Evolutionary conservation across 2,888 invertebrate species (phyloP).

Genomic region (Aphidius colemani): DNA sequence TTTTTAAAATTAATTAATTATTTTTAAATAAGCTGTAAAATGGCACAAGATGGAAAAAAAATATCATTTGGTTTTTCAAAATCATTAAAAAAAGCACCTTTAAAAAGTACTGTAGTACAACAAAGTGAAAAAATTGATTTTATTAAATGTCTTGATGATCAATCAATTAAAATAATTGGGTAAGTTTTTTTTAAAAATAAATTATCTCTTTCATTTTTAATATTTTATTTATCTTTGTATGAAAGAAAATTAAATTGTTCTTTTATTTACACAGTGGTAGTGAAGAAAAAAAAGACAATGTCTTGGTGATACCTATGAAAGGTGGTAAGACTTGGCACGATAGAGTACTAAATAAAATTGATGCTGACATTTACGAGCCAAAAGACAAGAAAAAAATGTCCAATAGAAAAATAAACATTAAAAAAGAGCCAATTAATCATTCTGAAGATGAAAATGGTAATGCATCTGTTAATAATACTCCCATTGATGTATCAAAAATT

Average conservation of each 20-base stretch:
- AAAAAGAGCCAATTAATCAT: not conserved
- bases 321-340: slow-evolving; percentile 53
- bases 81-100: slow-evolving; percentile 64
- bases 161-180: slow-evolving; percentile 77
- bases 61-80: slow-evolving; percentile 83
- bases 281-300: slow-evolving; percentile 62
- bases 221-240: not conserved
- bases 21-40: slow-evolving; percentile 21
- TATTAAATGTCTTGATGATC: slow-evolving; percentile 78
- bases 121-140: slow-evolving; percentile 68
- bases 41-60: slow-evolving; percentile 68
- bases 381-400: slow-evolving; percentile 37
- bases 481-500: slow-evolving; percentile 34
- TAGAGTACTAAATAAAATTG: slow-evolving; percentile 62
- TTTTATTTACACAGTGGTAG: too few species aligned
- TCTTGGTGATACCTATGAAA: slow-evolving; percentile 70
- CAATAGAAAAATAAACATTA: slow-evolving; percentile 7
- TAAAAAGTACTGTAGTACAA: slow-evolving; percentile 53
- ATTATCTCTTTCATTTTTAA: not conserved
- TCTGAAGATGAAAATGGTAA: slow-evolving; percentile 31
- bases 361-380: slow-evolving; percentile 57
- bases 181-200: slow-evolving; percentile 59
- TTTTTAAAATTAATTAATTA: too few species aligned
- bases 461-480: slow-evolving; percentile 12
- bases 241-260: too few species aligned